phyloP scores from a whole-genome alignment of 2,113 vertebrate genomes.

The Entomyzon cyanotis region DNA sequence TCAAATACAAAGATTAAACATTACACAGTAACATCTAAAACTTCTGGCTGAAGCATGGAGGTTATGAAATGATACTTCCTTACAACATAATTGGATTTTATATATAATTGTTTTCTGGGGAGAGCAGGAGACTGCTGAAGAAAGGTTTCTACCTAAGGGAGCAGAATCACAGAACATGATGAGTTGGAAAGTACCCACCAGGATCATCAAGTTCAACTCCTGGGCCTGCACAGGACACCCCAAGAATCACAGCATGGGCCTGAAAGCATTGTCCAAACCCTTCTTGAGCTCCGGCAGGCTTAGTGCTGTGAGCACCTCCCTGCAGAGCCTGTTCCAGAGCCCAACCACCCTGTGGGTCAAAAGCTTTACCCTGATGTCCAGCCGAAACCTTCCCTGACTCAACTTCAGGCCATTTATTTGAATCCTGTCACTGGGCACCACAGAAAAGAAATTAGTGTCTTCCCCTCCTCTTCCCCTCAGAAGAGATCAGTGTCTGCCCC shows the following conservation, averaged over 20 bases:
- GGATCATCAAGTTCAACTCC: accelerated
- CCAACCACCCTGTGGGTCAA: background rate
- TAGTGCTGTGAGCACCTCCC: too few species aligned
- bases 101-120: background rate
- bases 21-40: background rate
- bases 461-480: too few species aligned
- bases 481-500: background rate
- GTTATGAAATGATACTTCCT: background rate
- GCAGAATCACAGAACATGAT: background rate
- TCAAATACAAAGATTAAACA: background rate
- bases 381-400: background rate
- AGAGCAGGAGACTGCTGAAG: background rate
- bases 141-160: background rate
- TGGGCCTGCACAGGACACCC: background rate
- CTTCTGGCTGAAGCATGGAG: background rate
- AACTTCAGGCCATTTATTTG: background rate
- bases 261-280: background rate
- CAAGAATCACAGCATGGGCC: too few species aligned
- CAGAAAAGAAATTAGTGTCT: too few species aligned
- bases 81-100: background rate
- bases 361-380: background rate
- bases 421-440: background rate
- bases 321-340: background rate
- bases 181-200: background rate
- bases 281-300: background rate